Evolutionary conservation across 1,140 invertebrate genomes (phyloP), one percentile per base, ranked within the genome.

Genomic region (Drosophila punjabiensis): DNA sequence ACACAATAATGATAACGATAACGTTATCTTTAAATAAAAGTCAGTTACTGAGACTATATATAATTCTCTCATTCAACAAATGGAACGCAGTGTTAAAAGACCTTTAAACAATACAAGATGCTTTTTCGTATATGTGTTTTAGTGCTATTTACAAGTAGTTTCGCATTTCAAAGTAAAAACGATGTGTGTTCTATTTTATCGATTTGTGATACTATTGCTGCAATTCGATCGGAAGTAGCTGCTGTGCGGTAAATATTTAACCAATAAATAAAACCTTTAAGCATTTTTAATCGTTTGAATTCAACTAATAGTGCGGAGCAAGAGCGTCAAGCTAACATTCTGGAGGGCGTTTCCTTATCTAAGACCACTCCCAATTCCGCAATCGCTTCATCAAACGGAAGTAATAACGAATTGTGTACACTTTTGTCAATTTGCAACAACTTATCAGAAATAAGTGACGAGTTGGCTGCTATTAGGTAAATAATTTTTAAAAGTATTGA

Each of bases 401-500:
- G 8, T 18, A 5, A 53, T 33, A 11, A 33, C 32, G 32, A 55
- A 55, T 5, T 20, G 11, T 55, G 52, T 35, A 55, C 52, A 9
- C 1, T 55, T 14, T 2, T 5, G 20, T 55, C 32, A 18, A 55
- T 55, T 14, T 55, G 52, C 13, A 35, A 8, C 1, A 55, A 35
- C 35, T 10, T 55, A 20, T 13, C 18, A 14, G 32, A 4, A 5
- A 20, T 55, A 16, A 55, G 52, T 4, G 14, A 7, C 7, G 52
- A 35, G 20, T 39, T 58, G 35, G 55, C 20, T 24, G 55, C 2
- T 39, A 20, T 58, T 3, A 35, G 16, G 55, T 58, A 58, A 58
- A 18, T 28, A 14, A 24, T 10, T 10, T 16, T 4, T 16, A 24
- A 24, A 24, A 24, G 1, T 24, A 24, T 24, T 24, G 1, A 24